A percentile compares a stretch with the other conserved stretches of the same genome.
phyloP scores from a whole-genome alignment of 1,140 invertebrate species.

The Oryctes rhinoceros region DNA sequence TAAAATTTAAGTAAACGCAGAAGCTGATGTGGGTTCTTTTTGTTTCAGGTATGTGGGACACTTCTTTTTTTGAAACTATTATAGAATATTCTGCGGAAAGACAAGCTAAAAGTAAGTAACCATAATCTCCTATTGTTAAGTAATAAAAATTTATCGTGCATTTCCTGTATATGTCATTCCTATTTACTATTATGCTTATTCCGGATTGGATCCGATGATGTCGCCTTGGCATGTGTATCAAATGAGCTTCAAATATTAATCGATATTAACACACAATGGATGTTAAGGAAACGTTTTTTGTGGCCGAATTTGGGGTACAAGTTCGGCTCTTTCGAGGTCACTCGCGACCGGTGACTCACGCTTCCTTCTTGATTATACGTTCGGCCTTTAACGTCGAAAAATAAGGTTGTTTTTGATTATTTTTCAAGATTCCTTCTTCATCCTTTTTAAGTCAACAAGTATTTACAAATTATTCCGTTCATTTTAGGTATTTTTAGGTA shows the following conservation, averaged over 20 bases:
- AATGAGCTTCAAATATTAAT: neutral
- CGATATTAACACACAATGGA: constrained; percentile 1
- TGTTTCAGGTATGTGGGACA: neutral
- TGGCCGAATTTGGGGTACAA: neutral
- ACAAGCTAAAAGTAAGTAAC: neutral
- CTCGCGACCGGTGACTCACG: neutral
- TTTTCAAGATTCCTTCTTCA: neutral
- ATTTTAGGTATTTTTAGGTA: too few relatives aligned
- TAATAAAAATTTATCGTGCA: neutral
- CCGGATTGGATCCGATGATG: neutral
- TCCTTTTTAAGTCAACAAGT: neutral
- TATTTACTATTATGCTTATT: neutral
- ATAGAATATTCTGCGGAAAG: neutral
- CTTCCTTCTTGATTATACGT: neutral
- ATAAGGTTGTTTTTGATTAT: too few relatives aligned
- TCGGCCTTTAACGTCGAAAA: too few relatives aligned
- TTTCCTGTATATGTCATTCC: neutral
- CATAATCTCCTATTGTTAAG: neutral
- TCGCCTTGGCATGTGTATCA: neutral
- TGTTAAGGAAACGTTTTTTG: neutral
- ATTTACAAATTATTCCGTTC: too few relatives aligned
- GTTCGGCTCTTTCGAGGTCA: neutral
- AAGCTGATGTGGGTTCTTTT: neutral
- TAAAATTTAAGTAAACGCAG: neutral
- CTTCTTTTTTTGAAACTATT: neutral